Percentiles rank a stretch among this genome's conserved stretches.
Conservation (phyloP, 2,113 vertebrate genomes). For the Hyperopisus bebe region DNA sequence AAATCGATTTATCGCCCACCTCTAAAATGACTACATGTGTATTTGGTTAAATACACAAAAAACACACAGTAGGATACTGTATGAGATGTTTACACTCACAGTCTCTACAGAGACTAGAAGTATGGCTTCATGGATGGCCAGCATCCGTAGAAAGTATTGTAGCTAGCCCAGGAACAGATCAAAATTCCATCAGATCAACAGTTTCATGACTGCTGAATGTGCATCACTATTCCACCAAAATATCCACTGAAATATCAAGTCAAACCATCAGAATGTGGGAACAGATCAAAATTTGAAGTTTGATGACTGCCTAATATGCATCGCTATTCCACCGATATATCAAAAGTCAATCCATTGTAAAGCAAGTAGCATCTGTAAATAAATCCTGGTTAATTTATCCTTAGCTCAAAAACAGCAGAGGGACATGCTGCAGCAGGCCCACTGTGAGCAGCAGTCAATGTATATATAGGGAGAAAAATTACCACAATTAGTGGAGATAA, state of each 20-base stretch:
- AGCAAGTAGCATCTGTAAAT: background rate
- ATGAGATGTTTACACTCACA: background rate
- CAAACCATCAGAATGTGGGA: background rate
- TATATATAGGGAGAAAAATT: conserved; percentile 2
- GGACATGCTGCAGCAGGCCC: background rate
- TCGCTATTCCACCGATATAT: background rate
- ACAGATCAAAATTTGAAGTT: background rate
- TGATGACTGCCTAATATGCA: background rate
- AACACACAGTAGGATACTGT: background rate
- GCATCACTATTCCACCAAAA: background rate
- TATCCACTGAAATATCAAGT: too few species aligned
- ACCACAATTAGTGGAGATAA: conserved; percentile 16
- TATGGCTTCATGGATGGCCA: background rate
- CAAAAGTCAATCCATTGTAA: background rate
- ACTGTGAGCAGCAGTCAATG: background rate
- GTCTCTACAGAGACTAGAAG: background rate
- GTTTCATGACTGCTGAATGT: background rate
- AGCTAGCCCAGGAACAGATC: background rate
- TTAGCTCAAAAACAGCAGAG: background rate
- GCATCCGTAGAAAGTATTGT: background rate
- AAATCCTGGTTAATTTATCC: background rate
- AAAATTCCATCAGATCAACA: background rate
- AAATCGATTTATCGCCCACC: too few species aligned
- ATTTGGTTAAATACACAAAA: background rate
- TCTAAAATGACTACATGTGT: background rate